Evolutionary conservation across 2,888 invertebrate species (phyloP), one percentile per base, ranked within the genome.

Genomic region (Ernsta delagoae): DNA sequence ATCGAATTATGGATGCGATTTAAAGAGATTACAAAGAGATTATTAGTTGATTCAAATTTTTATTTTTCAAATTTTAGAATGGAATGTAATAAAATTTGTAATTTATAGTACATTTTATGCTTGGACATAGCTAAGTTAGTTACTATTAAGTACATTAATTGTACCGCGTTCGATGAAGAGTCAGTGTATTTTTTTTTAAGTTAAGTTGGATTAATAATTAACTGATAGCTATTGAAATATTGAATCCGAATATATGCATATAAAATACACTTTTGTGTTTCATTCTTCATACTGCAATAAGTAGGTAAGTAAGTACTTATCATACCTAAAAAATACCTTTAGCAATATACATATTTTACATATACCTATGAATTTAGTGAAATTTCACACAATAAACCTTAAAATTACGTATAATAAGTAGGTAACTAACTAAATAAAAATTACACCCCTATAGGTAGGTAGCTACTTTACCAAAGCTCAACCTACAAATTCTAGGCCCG

Each of bases 201-300:
- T 90, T 92, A 89, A 90, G 88, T 89, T 92, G 86, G 89, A 89
- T 84, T 89, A 86, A 89, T 89, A 88, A 88, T 78, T 80, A 79
- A 83, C 80, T 88, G 84, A 90, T 92, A 92, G 90, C 83, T 90
- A 91, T 89, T 90, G 88, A 90, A 89, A 89, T 91, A 92, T 89
- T 92, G 87, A 92, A 92, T 88, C 90, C 88, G 90, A 92, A 91
- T 92, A 92, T 92, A 93, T 90, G 88, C 91, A 90, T 92, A 90
- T 90, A 90, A 90, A 92, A 90, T 88, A 85, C 86, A 87, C 65
- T 71, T 70, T 50, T 72, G 72, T 70, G 70, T 73, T 72, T 73
- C n/a, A 66, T 73, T 84, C 78, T 86, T 48, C 6, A 36, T 5
- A 36, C 36, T 36, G n/a, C n/a, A n/a, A n/a, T n/a, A n/a, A n/a